A percentile compares a stretch with the other conserved stretches of the same genome.
These are phyloP conservation scores for Lithobates sylvaticus DNA, from an alignment of 2,797 vertebrate species.

Conservation along the genomic window DNA sequence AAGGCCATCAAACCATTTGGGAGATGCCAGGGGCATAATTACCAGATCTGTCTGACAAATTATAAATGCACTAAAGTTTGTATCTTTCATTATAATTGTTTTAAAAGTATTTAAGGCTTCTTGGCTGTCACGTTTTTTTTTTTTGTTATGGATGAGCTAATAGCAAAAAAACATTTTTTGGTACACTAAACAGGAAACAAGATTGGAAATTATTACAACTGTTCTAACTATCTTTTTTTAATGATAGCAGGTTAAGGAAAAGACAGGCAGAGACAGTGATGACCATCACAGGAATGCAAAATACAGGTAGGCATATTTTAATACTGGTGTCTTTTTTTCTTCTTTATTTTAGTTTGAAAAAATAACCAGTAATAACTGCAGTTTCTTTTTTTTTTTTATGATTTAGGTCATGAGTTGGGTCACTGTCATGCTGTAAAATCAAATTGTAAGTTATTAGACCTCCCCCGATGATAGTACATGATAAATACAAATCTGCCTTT, in stretches of 20 bases:
- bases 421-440: too few species aligned
- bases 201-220: background rate
- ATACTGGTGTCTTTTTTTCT: too few species aligned
- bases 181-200: background rate
- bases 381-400: too few species aligned
- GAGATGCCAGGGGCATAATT: conserved; percentile 2
- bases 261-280: background rate
- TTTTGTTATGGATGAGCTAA: background rate
- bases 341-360: too few species aligned
- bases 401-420: too few species aligned
- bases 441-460: too few species aligned
- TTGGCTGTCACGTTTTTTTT: background rate
- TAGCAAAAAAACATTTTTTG: background rate
- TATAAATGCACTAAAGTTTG: conserved; percentile 21
- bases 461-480: too few species aligned
- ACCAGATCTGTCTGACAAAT: conserved; percentile 18
- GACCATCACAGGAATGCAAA: too few species aligned
- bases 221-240: background rate
- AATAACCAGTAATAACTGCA: too few species aligned
- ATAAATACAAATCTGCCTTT: too few species aligned
- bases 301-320: too few species aligned
- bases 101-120: conserved; percentile 9
- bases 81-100: conserved; percentile 35
- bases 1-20: conserved; percentile 18
- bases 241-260: background rate